Percentiles rank a stretch among this genome's conserved stretches.
phyloP scores from a whole-genome alignment of 2,888 invertebrate genomes.

The Tryphoninae sp. region DNA sequence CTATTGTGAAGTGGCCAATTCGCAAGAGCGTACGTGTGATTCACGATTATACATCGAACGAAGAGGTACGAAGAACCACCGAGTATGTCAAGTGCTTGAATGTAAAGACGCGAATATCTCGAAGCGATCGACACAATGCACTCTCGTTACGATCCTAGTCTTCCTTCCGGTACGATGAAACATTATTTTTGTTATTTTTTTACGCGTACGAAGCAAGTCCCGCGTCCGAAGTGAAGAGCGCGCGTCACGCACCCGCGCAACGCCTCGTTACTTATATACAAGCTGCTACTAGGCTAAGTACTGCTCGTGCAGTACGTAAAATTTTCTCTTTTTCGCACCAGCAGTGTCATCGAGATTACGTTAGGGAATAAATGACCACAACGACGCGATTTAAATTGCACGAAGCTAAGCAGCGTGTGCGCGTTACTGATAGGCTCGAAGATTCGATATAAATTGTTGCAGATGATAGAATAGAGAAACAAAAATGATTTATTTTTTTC shows the following conservation, averaged over 20 bases:
- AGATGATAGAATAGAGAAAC: too few relatives aligned
- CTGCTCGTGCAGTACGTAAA: neutral
- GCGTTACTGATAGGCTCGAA: too few relatives aligned
- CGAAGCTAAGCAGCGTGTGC: too few relatives aligned
- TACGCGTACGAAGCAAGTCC: constrained; percentile 32
- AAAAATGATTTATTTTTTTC: too few relatives aligned
- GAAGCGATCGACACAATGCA: constrained; percentile 48
- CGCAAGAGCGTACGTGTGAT: neutral
- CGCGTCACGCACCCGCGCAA: constrained; percentile 49
- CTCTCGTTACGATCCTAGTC: constrained; percentile 61
- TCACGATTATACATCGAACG: constrained; percentile 14
- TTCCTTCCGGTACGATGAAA: constrained; percentile 58
- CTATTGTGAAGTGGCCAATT: neutral
- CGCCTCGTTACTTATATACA: constrained; percentile 33
- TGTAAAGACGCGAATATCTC: constrained; percentile 54
- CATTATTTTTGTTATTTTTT: constrained; percentile 49
- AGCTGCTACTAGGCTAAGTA: neutral
- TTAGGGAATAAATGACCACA: too few relatives aligned
- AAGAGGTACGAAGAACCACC: constrained; percentile 4
- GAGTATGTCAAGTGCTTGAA: constrained; percentile 7
- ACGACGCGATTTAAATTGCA: too few relatives aligned
- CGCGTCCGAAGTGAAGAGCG: constrained; percentile 29
- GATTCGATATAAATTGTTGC: too few relatives aligned
- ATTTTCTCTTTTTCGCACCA: neutral
- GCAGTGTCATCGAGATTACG: neutral